phyloP scores from a whole-genome alignment of 2,113 vertebrate genomes.

The Terrapene triunguis region DNA sequence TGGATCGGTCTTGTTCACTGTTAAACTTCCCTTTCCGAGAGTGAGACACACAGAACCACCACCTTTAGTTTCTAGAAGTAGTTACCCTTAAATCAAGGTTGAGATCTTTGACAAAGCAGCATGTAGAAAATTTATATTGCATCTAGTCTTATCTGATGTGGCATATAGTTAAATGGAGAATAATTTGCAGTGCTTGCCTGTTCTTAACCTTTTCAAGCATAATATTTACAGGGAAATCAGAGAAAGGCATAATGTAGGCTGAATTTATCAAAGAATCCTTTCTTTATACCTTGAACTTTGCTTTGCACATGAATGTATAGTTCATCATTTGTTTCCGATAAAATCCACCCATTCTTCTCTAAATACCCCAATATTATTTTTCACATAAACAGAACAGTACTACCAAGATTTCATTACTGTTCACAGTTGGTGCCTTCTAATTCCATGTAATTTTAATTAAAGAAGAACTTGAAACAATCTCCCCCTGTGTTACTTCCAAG shows the following conservation, averaged over 20 bases:
- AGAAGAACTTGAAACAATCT: conserved; percentile 83
- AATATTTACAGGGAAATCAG: conserved; percentile 24
- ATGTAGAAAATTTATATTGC: conserved; percentile 4
- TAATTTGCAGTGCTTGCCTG: conserved; percentile 2
- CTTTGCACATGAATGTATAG: background rate
- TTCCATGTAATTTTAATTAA: conserved; percentile 91
- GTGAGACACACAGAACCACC: background rate
- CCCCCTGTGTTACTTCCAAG: conserved; percentile 84
- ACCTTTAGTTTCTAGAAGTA: background rate
- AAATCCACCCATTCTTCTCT: conserved; percentile 9
- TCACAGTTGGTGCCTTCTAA: conserved; percentile 84
- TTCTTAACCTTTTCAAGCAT: conserved; percentile 18
- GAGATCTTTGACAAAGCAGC: conserved; percentile 23
- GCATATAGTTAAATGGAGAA: conserved; percentile 32
- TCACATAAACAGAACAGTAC: conserved; percentile 73
- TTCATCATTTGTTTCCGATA: background rate
- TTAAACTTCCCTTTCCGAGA: background rate
- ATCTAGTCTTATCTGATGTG: conserved; percentile 7
- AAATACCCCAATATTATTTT: conserved; percentile 63
- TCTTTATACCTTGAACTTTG: conserved; percentile 33
- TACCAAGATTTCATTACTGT: conserved; percentile 81
- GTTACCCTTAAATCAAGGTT: background rate
- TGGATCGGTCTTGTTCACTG: background rate
- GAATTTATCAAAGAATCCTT: conserved; percentile 24
- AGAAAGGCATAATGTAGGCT: background rate